Evolutionary conservation across 2,113 vertebrate genomes (phyloP).

Genomic region (Psittacara wagleri): DNA sequence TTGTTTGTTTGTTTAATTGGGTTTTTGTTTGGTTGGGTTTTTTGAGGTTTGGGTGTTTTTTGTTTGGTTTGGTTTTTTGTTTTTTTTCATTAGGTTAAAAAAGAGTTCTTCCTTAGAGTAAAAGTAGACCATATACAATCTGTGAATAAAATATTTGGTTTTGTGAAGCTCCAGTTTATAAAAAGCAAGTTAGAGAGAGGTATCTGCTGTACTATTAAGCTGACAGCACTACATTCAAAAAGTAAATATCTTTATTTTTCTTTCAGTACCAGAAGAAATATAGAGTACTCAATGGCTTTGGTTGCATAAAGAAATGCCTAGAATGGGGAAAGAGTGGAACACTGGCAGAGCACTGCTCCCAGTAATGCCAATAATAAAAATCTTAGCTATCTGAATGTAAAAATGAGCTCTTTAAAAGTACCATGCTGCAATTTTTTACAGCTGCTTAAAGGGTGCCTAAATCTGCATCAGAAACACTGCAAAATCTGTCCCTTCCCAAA

Average conservation of each 20-base stretch:
- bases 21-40: not conserved
- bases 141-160: not conserved
- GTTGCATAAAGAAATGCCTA: not conserved
- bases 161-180: not conserved
- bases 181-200: not conserved
- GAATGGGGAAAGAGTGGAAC: not conserved
- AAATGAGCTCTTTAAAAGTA: not conserved
- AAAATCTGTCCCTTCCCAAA: not conserved
- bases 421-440: not conserved
- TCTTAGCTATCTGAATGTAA: not conserved
- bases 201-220: not conserved
- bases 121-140: not conserved
- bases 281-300: not conserved
- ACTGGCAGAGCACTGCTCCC: accelerated
- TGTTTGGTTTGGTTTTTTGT: not conserved
- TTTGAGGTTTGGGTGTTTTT: not conserved
- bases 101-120: not conserved
- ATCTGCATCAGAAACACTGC: not conserved
- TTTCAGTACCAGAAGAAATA: not conserved
- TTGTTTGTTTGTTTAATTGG: too few species aligned
- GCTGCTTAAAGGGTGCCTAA: not conserved
- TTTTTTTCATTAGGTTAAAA: not conserved
- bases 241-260: not conserved
- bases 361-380: not conserved
- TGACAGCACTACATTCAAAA: not conserved